Conservation (phyloP, 92 coral and sea anemone genomes). For the Porites evermanni region DNA sequence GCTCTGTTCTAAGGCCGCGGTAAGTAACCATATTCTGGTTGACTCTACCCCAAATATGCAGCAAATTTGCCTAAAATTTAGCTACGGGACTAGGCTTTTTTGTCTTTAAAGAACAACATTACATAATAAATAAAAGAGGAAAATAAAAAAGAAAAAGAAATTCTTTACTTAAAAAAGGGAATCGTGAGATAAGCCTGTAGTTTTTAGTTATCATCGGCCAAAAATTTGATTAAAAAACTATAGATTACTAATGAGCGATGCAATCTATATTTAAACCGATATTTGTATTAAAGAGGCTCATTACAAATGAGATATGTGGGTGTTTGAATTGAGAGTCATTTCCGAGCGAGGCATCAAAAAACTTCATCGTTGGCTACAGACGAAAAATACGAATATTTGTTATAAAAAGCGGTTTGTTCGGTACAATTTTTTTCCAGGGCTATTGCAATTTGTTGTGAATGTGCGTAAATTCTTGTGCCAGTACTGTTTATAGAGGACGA, state of each 20-base stretch:
- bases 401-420: no score
- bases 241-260: background rate
- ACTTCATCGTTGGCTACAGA: background rate
- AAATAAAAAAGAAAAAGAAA: background rate
- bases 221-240: no score
- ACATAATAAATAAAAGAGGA: background rate
- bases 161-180: background rate
- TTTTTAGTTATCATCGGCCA: no score
- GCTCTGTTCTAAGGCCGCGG: no score
- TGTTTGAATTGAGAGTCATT: background rate
- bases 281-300: background rate
- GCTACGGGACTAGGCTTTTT: no score
- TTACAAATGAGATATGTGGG: background rate
- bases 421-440: no score
- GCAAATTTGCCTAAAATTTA: no score
- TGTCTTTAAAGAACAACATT: no score
- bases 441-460: background rate
- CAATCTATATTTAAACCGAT: background rate
- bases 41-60: no score
- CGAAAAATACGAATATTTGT: background rate
- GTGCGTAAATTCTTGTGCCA: background rate
- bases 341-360: background rate
- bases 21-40: no score
- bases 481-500: background rate
- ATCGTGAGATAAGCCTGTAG: background rate